These are phyloP conservation scores for Virgularia gustaviana DNA, from an alignment of 92 coral and sea anemone genomes.

Conservation along the genomic window DNA sequence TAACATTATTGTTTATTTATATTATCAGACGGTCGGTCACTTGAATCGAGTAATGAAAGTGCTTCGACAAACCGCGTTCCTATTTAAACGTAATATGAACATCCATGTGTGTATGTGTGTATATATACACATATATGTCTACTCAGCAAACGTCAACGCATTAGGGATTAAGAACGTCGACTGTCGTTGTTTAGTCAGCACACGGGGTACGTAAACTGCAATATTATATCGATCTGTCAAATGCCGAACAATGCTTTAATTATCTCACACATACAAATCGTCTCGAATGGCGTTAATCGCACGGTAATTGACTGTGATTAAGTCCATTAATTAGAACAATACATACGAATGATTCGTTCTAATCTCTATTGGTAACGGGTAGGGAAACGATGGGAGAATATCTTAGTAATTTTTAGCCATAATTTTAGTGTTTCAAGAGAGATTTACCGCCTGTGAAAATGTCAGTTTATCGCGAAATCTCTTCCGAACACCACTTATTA, in stretches of 20 bases:
- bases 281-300: slow-evolving; percentile 47
- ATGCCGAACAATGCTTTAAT: slow-evolving; percentile 42
- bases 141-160: slow-evolving; percentile 18
- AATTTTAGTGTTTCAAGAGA: too few species aligned
- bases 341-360: slow-evolving; percentile 32
- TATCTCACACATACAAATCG: slow-evolving; percentile 41
- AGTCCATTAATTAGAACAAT: slow-evolving; percentile 43
- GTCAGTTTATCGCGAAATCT: background rate
- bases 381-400: slow-evolving; percentile 1
- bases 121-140: slow-evolving; percentile 17
- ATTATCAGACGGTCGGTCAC: too few species aligned
- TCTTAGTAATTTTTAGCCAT: too few species aligned
- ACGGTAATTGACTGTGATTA: slow-evolving; percentile 46
- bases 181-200: slow-evolving; percentile 28
- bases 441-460: background rate
- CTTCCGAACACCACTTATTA: background rate
- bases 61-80: background rate
- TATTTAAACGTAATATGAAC: background rate
- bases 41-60: too few species aligned
- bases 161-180: slow-evolving; percentile 35
- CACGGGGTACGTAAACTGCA: slow-evolving; percentile 36
- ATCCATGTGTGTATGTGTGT: background rate
- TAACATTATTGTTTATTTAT: slow-evolving; percentile 18
- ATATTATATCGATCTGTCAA: slow-evolving; percentile 45
- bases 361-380: slow-evolving; percentile 24